Percentiles rank a stretch among this genome's conserved stretches.
Conservation (phyloP, 64 coral and sea anemone species). For the Acropora tenuis region DNA sequence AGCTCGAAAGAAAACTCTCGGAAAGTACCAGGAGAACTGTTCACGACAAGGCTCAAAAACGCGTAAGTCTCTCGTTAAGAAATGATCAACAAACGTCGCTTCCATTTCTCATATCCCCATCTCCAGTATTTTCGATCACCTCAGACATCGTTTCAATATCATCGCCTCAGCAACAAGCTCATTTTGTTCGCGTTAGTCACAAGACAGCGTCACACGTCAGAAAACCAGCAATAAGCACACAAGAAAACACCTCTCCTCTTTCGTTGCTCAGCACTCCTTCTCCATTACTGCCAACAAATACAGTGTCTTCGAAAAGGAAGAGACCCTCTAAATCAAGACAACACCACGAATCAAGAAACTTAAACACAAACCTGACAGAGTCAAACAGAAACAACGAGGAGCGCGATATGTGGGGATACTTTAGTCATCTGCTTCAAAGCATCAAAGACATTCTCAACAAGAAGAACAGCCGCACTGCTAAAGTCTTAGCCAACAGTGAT, state of each 20-base stretch:
- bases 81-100: background rate
- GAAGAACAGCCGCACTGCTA: background rate
- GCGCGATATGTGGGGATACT: constrained; percentile 16
- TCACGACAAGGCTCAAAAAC: background rate
- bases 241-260: background rate
- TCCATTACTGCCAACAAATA: background rate
- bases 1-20: background rate
- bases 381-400: background rate
- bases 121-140: background rate
- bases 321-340: background rate
- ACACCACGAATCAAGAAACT: background rate
- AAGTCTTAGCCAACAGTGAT: background rate
- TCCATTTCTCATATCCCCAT: background rate
- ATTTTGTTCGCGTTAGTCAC: background rate
- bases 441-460: constrained; percentile 36
- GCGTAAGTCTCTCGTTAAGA: background rate
- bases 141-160: background rate
- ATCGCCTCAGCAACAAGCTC: background rate
- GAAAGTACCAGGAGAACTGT: background rate
- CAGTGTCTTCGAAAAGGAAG: background rate
- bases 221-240: background rate
- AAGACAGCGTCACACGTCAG: background rate
- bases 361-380: background rate
- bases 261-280: background rate
- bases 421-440: constrained; percentile 19